phyloP scores from a whole-genome alignment of 2,888 invertebrate species.

The Lacanobia wlatinum region DNA sequence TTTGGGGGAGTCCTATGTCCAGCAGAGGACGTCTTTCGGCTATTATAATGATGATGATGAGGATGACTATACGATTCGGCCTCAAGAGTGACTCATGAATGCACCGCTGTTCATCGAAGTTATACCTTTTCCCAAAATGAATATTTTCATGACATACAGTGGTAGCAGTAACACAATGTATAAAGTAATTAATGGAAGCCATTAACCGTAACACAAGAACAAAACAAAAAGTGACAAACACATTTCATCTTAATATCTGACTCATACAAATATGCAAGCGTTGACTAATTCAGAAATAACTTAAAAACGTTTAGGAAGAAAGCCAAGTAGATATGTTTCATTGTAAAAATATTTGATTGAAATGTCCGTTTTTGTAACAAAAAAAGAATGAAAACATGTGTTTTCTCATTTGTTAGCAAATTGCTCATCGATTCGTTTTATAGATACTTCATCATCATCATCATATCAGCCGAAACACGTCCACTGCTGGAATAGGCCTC shows the following conservation, averaged over 20 bases:
- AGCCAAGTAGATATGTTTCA: slow-evolving; percentile 59
- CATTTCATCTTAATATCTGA: slow-evolving; percentile 28
- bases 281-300: slow-evolving; percentile 46
- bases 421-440: not conserved
- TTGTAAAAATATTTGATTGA: slow-evolving; percentile 41
- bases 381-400: not conserved
- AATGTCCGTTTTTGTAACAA: slow-evolving; percentile 32
- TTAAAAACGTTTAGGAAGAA: slow-evolving; percentile 38
- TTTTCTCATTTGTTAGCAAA: not conserved
- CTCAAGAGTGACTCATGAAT: too few species aligned
- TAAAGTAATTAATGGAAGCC: slow-evolving; percentile 10
- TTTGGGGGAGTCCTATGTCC: too few species aligned
- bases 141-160: not conserved
- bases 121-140: not conserved
- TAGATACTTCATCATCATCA: too few species aligned
- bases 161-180: not conserved
- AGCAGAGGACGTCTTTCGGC: too few species aligned
- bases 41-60: too few species aligned
- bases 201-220: slow-evolving; percentile 7
- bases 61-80: too few species aligned
- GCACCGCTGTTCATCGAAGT: not conserved
- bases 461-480: too few species aligned
- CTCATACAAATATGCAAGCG: slow-evolving; percentile 35
- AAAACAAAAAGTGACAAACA: slow-evolving; percentile 30
- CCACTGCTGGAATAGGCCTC: too few species aligned